Conservation (phyloP, 1,140 invertebrate species). For the Pinna nobilis region DNA sequence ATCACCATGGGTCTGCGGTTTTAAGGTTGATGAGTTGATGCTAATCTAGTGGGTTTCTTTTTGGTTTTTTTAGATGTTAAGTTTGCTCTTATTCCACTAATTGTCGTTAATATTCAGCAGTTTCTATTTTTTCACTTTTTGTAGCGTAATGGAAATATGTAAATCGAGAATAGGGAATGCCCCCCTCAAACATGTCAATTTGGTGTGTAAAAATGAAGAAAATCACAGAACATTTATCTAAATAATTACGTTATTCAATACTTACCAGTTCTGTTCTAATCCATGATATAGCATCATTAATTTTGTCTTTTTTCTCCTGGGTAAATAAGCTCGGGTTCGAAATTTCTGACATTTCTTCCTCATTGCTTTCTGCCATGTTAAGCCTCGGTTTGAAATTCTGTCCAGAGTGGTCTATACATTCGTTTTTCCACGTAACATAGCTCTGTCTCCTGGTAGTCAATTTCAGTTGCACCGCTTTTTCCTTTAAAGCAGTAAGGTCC, state of each 20-base stretch:
- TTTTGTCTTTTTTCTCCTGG: slow-evolving; percentile 22
- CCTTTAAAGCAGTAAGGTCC: slow-evolving; percentile 12
- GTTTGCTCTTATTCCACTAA: no score
- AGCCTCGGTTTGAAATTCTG: slow-evolving; percentile 10
- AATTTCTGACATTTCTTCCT: neutral
- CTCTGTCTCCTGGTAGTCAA: slow-evolving; percentile 4
- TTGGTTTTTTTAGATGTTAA: no score
- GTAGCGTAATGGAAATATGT: no score
- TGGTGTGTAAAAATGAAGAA: neutral
- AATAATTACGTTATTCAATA: neutral
- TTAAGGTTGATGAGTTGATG: no score
- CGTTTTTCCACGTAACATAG: slow-evolving; percentile 24
- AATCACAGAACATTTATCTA: neutral
- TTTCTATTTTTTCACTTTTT: no score
- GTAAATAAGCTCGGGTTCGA: neutral
- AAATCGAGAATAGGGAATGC: no score
- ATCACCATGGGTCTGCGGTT: no score
- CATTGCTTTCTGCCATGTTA: neutral
- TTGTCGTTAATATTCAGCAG: no score
- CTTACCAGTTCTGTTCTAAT: slow-evolving; percentile 23
- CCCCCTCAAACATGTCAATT: no score
- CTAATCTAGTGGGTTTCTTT: no score
- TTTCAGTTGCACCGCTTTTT: slow-evolving; percentile 26
- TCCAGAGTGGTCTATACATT: slow-evolving; percentile 19
- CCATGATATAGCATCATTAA: slow-evolving; percentile 16